phyloP scores from a whole-genome alignment of 2,888 invertebrate genomes.

The Dastarcus helophoroides region DNA sequence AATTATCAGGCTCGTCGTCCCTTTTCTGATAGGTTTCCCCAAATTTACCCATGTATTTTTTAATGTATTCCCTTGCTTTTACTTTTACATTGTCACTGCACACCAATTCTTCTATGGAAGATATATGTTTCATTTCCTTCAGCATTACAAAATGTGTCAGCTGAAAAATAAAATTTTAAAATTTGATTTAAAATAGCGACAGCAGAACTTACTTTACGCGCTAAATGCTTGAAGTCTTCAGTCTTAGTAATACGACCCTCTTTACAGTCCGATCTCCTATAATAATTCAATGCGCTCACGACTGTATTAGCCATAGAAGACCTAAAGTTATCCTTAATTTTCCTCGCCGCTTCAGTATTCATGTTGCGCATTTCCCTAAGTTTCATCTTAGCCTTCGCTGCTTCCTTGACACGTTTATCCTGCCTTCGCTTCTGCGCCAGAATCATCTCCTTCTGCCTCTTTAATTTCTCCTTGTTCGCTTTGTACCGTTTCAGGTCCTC shows the following conservation, averaged over 20 bases:
- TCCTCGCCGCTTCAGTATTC: constrained; percentile 45
- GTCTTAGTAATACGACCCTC: constrained; percentile 76
- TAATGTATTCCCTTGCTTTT: constrained; percentile 90
- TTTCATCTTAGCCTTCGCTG: constrained; percentile 25
- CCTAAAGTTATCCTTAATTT: constrained; percentile 78
- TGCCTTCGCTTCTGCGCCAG: constrained; percentile 38
- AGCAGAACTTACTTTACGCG: constrained; percentile 63
- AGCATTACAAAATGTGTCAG: constrained; percentile 90
- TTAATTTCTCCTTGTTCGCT: constrained; percentile 67
- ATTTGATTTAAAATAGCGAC: constrained; percentile 3
- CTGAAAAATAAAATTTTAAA: constrained; percentile 41
- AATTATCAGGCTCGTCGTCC: constrained; percentile 45
- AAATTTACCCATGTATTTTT: constrained; percentile 93
- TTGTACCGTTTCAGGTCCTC: constrained; percentile 63
- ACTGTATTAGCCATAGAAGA: constrained; percentile 69
- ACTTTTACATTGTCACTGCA: constrained; percentile 86
- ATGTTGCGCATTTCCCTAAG: constrained; percentile 33
- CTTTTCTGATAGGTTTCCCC: constrained; percentile 66
- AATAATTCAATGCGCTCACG: constrained; percentile 79
- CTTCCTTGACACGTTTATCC: constrained; percentile 19
- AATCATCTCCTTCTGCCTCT: constrained; percentile 51
- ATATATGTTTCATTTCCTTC: constrained; percentile 88
- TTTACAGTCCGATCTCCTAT: constrained; percentile 72
- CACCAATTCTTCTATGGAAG: constrained; percentile 71
- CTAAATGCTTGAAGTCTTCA: constrained; percentile 89